These are phyloP conservation scores for Staurois parvus DNA, from an alignment of 2,797 vertebrate genomes.

Conservation along the genomic window DNA sequence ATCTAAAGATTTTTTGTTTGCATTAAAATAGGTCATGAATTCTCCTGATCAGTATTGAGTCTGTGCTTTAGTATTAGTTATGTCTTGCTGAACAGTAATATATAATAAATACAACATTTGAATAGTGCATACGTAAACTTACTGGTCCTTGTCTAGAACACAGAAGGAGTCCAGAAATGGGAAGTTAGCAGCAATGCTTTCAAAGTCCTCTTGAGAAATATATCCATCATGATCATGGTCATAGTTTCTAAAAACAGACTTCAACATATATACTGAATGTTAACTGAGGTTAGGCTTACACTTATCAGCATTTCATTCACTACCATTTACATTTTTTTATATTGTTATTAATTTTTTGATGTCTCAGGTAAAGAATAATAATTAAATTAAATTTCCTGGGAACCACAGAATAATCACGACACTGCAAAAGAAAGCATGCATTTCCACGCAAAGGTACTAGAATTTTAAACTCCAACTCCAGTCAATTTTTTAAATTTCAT, in stretches of 20 bases:
- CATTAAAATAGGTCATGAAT: too few relatives aligned
- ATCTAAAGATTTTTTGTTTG: too few relatives aligned
- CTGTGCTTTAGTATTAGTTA: too few relatives aligned
- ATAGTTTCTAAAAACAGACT: conserved; percentile 98
- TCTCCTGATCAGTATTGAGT: too few relatives aligned
- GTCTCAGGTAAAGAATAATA: too few relatives aligned
- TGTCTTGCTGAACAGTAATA: too few relatives aligned
- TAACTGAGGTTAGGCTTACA: background rate
- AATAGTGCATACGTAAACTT: conserved; percentile 71
- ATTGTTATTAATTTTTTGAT: too few relatives aligned
- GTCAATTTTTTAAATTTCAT: too few relatives aligned
- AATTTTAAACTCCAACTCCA: too few relatives aligned
- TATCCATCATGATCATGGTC: conserved; percentile 94
- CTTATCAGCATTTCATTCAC: background rate
- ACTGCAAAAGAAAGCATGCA: background rate
- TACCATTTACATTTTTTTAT: background rate
- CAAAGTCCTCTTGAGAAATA: conserved; percentile 96
- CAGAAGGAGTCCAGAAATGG: conserved; percentile 97
- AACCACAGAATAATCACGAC: too few relatives aligned
- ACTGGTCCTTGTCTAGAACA: conserved; percentile 97
- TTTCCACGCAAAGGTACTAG: background rate
- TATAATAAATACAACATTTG: background rate
- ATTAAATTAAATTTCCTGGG: too few relatives aligned
- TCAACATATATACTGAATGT: conserved; percentile 41
- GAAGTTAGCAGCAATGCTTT: conserved; percentile 95